Evolutionary conservation across 1,140 invertebrate species (phyloP), one percentile per base, ranked within the genome.

Genomic region (Pogonognathellus flavescens): DNA sequence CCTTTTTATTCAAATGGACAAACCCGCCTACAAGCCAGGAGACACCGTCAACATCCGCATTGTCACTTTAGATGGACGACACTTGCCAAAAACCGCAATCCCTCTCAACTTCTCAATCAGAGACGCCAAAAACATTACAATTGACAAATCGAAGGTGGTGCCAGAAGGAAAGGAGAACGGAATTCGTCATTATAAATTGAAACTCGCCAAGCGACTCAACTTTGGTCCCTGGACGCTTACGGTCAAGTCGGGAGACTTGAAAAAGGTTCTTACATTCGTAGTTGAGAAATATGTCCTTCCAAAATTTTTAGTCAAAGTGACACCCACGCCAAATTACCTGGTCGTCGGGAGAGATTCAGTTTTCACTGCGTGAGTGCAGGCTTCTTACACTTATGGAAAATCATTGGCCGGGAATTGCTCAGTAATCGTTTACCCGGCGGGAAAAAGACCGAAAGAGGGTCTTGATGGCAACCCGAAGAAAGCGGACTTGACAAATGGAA

Each of bases 221-320:
- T 91, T 98, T 7, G 97, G 97, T 20, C 93, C 94, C 88, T 99
- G 97, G 97, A 95, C 93, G 62, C 95, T 99, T 81, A 93, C 93
- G 55, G 94, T 94, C 0, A 95, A 94, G 88, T 93, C 93, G 20
- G 85, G 25, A 22, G 83, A 86, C n/a, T 82, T 80, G 66, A 87
- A 87, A 80, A 57, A 16, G 3, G 55, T 95, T 89, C 91, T 2
- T 9, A 62, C 90, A 4, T 94, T 98, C 85, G 92, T 94, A 89
- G 95, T 98, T 16, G 96, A 96, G 2, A 96, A 98, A 91, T 99
- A 98, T 90, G 94, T 99, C 49, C 91, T 97, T 52, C 97, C 97
- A 0, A 97, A 97, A 89, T 99, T 97, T 91, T 93, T 97, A 89
- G 95, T 99, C n/a, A 92, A 93, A 0, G 93, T 98, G 20, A 93